Conservation (phyloP, 2,797 vertebrate genomes). For the Pangasius larnaudii region DNA sequence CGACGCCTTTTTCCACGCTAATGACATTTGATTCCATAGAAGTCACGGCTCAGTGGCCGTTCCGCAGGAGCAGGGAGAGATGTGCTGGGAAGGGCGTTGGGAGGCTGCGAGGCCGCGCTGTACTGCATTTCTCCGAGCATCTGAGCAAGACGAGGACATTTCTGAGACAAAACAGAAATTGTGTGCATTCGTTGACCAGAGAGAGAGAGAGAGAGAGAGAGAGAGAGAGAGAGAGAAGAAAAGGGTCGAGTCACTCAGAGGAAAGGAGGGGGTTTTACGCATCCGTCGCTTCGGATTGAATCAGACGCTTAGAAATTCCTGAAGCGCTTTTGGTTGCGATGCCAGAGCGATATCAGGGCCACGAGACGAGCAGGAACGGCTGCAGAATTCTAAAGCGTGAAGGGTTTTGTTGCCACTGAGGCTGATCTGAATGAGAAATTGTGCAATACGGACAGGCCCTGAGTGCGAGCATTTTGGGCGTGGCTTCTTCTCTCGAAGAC, state of each 20-base stretch:
- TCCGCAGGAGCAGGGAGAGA: slow-evolving; percentile 52
- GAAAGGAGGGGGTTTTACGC: slow-evolving; percentile 67
- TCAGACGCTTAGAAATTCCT: slow-evolving; percentile 77
- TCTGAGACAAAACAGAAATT: slow-evolving; percentile 77
- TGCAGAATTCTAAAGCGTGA: not conserved
- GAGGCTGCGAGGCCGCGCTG: slow-evolving; percentile 57
- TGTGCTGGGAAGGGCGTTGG: slow-evolving; percentile 63
- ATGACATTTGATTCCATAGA: slow-evolving; percentile 56
- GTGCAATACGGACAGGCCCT: slow-evolving; percentile 20
- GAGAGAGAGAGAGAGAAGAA: slow-evolving; percentile 61
- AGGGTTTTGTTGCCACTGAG: not conserved
- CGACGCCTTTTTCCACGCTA: slow-evolving; percentile 46
- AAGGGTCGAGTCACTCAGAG: slow-evolving; percentile 81
- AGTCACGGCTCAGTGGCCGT: slow-evolving; percentile 20
- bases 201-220: slow-evolving; percentile 59
- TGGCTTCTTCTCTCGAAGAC: slow-evolving; percentile 72
- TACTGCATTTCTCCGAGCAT: slow-evolving; percentile 63
- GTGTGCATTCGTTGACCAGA: slow-evolving; percentile 72
- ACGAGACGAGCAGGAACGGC: not conserved
- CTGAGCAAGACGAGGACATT: slow-evolving; percentile 63
- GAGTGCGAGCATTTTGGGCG: slow-evolving; percentile 71
- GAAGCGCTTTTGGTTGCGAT: slow-evolving; percentile 70
- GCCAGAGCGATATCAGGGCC: slow-evolving; percentile 46
- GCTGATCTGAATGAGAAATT: slow-evolving; percentile 14
- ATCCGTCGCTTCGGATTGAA: slow-evolving; percentile 75